Evolutionary conservation across 2,888 invertebrate species (phyloP).

Genomic region (Venusia cambrica): DNA sequence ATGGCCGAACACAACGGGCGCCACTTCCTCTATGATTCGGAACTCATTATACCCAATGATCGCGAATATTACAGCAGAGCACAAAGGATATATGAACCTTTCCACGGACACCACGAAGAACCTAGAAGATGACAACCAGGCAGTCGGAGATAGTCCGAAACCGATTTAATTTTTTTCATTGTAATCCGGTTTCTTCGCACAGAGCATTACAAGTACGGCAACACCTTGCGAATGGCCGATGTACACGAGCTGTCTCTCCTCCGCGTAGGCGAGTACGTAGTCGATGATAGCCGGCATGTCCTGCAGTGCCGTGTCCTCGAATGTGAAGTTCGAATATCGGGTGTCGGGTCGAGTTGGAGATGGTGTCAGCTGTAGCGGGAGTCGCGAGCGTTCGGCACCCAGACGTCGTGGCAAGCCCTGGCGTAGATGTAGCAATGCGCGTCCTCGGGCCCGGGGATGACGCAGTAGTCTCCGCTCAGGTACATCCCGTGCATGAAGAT

Average conservation of each 20-base stretch:
- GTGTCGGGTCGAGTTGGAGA: constrained; percentile 25
- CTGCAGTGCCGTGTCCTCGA: constrained; percentile 37
- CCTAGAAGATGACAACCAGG: too few relatives aligned
- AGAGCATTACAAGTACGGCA: constrained; percentile 31
- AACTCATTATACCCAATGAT: constrained; percentile 35
- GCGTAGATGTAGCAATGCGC: constrained; percentile 39
- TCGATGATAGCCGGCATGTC: constrained; percentile 42
- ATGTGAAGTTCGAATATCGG: constrained; percentile 37
- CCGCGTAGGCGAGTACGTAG: constrained; percentile 35
- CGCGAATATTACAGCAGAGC: constrained; percentile 35
- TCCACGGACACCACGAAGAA: too few relatives aligned
- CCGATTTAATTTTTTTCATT: constrained; percentile 40
- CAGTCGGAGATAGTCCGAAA: constrained; percentile 38
- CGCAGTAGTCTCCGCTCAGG: constrained; percentile 36
- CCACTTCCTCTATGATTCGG: constrained; percentile 32
- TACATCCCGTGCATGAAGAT: constrained; percentile 37
- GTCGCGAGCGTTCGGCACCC: constrained; percentile 33
- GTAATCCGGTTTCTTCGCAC: constrained; percentile 38
- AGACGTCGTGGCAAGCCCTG: constrained; percentile 33
- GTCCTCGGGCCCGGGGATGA: constrained; percentile 33
- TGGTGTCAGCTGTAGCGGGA: constrained; percentile 27
- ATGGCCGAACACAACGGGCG: constrained; percentile 36
- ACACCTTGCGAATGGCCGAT: constrained; percentile 43
- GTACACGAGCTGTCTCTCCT: constrained; percentile 29
- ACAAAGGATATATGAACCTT: too few relatives aligned